Base-by-base conservation (phyloP, 2,797 vertebrate genomes). In the Crossoptilon crossoptilon region DNA sequence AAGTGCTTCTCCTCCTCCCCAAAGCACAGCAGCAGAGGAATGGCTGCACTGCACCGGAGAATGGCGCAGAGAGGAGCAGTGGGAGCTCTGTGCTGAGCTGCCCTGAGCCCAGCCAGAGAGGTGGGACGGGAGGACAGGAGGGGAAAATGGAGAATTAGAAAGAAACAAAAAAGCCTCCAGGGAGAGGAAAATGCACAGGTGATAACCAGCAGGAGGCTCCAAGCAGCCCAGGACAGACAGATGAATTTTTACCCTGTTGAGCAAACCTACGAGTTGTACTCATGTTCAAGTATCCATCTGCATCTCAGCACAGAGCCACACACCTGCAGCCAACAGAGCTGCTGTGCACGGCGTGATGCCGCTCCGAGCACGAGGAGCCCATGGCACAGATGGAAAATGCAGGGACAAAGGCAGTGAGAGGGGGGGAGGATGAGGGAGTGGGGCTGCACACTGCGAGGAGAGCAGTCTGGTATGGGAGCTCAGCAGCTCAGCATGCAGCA, bases 11-110 rank as follows among this genome's bases (percentile, higher is more conserved):
- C 92, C 79, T 95, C 94, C 90, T 85, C 64, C 73, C 91, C 70
- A 75, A 79, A 92, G 84, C 79, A 44, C 74, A 82, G 90, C 75
- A 90, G 92, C 89, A 48, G 87, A 84, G 87, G 89, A 93, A 27
- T 14, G 24, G 49, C 48, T 4, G 48, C 22, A 12, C 11, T 13
- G 23, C 23, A 48, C 22, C 22, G 11, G 22, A 46, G 46, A 23
- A 49, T 2, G 48, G 48, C 4, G 48, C 48, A 26, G 21, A 49
- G 48, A 24, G 12, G 48, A 49, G 26, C 51, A 29, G 51, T 11
- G 29, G 17, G 29, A 55, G 53, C 53, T 55, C 53, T 7, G 17
- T 19, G 53, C 53, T 17, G 53, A 53, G 49, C 26, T 26, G 48
- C 48, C 48, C 48, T 27, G 24, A 27, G 49, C 49, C 49, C 49